These are phyloP conservation scores for Cynocephalus volans DNA, from an alignment of 2,113 vertebrate genomes.

Conservation along the genomic window DNA sequence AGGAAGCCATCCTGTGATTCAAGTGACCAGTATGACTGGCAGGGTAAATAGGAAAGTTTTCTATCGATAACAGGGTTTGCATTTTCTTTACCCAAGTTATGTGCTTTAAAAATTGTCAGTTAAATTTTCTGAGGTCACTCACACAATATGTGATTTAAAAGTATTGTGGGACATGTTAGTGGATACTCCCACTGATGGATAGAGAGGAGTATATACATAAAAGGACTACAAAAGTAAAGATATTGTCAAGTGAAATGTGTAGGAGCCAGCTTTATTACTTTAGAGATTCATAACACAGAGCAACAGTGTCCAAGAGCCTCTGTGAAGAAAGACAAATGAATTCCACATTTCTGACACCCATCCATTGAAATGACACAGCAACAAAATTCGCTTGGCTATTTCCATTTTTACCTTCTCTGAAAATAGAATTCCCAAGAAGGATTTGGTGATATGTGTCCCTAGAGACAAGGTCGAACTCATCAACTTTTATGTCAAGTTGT, in stretches of 20 bases:
- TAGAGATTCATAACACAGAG: slow-evolving; percentile 5
- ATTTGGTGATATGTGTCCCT: slow-evolving; percentile 16
- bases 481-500: slow-evolving; percentile 61
- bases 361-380: slow-evolving; percentile 10
- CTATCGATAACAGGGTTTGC: background rate
- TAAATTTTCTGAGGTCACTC: slow-evolving; percentile 63
- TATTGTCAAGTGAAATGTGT: background rate
- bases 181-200: background rate
- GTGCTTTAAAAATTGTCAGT: slow-evolving; percentile 38
- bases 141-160: slow-evolving; percentile 34
- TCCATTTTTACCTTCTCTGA: slow-evolving; percentile 48
- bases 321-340: slow-evolving; percentile 40
- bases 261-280: background rate
- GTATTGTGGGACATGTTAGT: background rate
- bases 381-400: slow-evolving; percentile 41
- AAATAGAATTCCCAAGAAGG: slow-evolving; percentile 53
- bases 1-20: slow-evolving; percentile 71
- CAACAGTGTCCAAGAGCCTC: background rate
- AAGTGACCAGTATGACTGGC: slow-evolving; percentile 65
- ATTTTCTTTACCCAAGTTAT: slow-evolving; percentile 26
- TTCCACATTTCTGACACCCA: slow-evolving; percentile 50
- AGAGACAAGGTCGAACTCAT: slow-evolving; percentile 41
- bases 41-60: slow-evolving; percentile 43
- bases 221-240: slow-evolving; percentile 6
- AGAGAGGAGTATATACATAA: background rate